Evolutionary conservation across 2,113 vertebrate species (phyloP).

Genomic region (Chitala chitala): DNA sequence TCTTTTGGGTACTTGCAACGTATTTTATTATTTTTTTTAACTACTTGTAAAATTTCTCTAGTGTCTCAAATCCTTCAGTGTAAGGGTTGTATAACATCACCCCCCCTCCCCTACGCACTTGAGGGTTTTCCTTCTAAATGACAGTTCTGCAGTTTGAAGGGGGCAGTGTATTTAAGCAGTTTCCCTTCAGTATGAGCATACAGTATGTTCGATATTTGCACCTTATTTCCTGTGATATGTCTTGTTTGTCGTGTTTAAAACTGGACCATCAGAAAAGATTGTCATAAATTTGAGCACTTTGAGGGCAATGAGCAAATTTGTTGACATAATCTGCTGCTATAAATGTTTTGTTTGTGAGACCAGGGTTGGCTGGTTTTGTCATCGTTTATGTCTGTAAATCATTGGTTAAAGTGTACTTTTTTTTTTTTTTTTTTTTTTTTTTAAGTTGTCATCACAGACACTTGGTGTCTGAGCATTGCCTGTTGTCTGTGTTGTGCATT

Average conservation of each 20-base stretch:
- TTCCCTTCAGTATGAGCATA: background rate
- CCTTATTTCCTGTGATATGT: slow-evolving; percentile 70
- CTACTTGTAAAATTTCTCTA: slow-evolving; percentile 8
- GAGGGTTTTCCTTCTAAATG: background rate
- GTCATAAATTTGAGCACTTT: slow-evolving; percentile 94
- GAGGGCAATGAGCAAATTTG: slow-evolving; percentile 73
- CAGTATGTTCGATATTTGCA: slow-evolving; percentile 43
- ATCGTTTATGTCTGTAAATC: background rate
- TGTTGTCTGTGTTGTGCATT: too few species aligned
- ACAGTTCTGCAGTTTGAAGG: background rate
- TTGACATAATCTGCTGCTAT: slow-evolving; percentile 87
- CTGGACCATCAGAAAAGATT: slow-evolving; percentile 66
- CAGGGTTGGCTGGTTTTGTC: slow-evolving; percentile 19
- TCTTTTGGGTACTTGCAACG: slow-evolving; percentile 44
- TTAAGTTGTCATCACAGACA: too few species aligned
- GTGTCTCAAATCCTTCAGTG: slow-evolving; percentile 19
- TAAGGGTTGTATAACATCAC: slow-evolving; percentile 3
- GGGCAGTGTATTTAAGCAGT: slow-evolving; percentile 46
- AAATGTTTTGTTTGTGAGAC: slow-evolving; percentile 60
- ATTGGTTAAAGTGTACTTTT: too few species aligned
- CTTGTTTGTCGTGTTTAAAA: slow-evolving; percentile 67
- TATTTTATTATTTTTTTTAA: slow-evolving; percentile 12
- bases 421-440: too few species aligned
- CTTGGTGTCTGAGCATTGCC: too few species aligned
- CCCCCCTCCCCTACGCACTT: background rate